phyloP scores from a whole-genome alignment of 92 coral and sea anemone genomes.

The Palythoa grandis region DNA sequence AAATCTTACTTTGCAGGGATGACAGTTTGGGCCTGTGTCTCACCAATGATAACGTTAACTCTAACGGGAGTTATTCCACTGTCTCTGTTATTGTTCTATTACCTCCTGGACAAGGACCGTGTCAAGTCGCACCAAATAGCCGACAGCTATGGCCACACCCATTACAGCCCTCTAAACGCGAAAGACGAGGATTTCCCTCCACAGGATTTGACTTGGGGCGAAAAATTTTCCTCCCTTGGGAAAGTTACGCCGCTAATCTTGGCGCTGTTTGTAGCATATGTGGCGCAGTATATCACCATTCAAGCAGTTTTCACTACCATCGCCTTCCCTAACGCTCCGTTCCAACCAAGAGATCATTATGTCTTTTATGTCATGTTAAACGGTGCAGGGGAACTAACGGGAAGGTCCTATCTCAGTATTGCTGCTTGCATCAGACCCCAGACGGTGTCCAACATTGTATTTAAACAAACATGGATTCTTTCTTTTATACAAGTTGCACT shows the following conservation, averaged over 20 bases:
- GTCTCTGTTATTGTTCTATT: slow-evolving; percentile 69
- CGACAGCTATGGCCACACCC: slow-evolving; percentile 54
- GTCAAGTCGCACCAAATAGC: slow-evolving; percentile 79
- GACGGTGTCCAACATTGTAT: slow-evolving; percentile 55
- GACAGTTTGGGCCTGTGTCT: slow-evolving; percentile 77
- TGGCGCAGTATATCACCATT: slow-evolving; percentile 70
- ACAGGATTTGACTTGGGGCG: slow-evolving; percentile 60
- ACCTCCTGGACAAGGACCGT: slow-evolving; percentile 81
- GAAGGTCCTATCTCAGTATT: slow-evolving; percentile 72
- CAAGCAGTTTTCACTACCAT: slow-evolving; percentile 83
- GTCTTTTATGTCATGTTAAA: slow-evolving; percentile 71
- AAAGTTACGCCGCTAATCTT: slow-evolving; percentile 68
- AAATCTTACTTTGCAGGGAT: slow-evolving; percentile 53
- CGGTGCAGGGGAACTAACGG: slow-evolving; percentile 69
- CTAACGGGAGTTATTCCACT: slow-evolving; percentile 60
- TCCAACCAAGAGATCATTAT: slow-evolving; percentile 74
- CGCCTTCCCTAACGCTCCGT: slow-evolving; percentile 66
- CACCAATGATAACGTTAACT: slow-evolving; percentile 77
- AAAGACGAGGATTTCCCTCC: slow-evolving; percentile 31
- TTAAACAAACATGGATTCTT: slow-evolving; percentile 74
- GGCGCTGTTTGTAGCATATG: slow-evolving; percentile 64
- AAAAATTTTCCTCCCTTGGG: slow-evolving; percentile 63
- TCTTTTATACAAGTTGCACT: slow-evolving; percentile 53
- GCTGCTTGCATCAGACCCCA: slow-evolving; percentile 61
- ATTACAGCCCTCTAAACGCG: slow-evolving; percentile 47